Base-by-base conservation (phyloP, 2,797 vertebrate species). In the Synanceia verrucosa region DNA sequence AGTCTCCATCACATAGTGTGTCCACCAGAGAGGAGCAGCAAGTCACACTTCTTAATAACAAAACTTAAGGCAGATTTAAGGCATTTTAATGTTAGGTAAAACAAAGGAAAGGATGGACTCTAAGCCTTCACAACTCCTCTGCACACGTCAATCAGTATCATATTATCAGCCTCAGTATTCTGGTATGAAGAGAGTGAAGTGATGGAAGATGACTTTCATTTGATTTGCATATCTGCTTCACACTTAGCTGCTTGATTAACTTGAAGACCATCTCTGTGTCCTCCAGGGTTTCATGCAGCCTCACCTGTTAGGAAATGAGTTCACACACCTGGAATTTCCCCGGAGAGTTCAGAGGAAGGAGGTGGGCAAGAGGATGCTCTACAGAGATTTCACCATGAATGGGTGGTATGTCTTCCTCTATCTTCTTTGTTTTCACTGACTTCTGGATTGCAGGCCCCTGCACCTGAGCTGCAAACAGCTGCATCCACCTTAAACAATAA, bases 271-370 rank as follows among this genome's bases (percentile, higher is more conserved):
- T 63, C 51, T 4, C 5, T 62, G 46, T 52, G 44, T 73, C 63
- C 59, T 76, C 33, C 91, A 99, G 97, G 97, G 95, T 75, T 97
- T 94, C 89, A 96, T 99, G 95, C 97, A 98, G 90, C 97, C 97
- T 59, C 97, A 98, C 87, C 94, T 99, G 83, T 92, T 99, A 70
- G 97, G 97, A 86, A 97, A 97, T 65, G 97, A 99, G 85, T 99
- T 99, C 93, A 99, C 97, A 33, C 96, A 98, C 92, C 93, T 99
- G 89, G 97, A 99, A 92, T 99, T 99, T 93, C 97, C 97, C 87
- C 94, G 97, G 86, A 94, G 97, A 80, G 96, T 99, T 47, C 97
- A 98, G 89, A 95, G 96, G 85, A 99, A 98, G 83, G 97, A 99
- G 78, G 93, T 99, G 83, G 97, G 97, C 51, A 99, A 97, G 93